A percentile compares a stretch with the other conserved stretches of the same genome.
These are phyloP conservation scores for Drosophila demipolita DNA, from an alignment of 2,888 invertebrate genomes.

Conservation along the genomic window DNA sequence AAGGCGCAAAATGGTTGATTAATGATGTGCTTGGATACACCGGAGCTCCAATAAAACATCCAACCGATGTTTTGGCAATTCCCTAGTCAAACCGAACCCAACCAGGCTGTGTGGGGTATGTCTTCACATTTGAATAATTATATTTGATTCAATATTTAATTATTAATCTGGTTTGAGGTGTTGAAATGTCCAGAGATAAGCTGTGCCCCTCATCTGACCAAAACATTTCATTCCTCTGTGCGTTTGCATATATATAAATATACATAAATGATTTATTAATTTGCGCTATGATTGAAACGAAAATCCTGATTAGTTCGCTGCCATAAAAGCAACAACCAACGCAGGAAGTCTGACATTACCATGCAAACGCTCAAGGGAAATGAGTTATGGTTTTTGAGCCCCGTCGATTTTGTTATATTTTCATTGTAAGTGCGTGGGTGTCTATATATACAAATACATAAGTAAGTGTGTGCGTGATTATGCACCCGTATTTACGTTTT, in stretches of 20 bases:
- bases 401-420: constrained; percentile 35
- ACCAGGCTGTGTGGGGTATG: constrained; percentile 24
- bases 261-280: constrained; percentile 78
- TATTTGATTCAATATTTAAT: constrained; percentile 81
- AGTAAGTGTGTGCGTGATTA: not conserved
- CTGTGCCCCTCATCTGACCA: constrained; percentile 11
- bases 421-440: constrained; percentile 6
- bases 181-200: constrained; percentile 67
- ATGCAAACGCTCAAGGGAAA: constrained; percentile 65
- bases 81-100: constrained; percentile 40
- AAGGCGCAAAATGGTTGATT: constrained; percentile 71
- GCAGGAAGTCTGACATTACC: constrained; percentile 27
- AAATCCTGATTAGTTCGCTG: constrained; percentile 75
- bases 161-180: constrained; percentile 78
- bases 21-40: constrained; percentile 66
- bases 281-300: constrained; percentile 72
- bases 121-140: constrained; percentile 78
- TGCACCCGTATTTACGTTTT: constrained; percentile 31
- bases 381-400: constrained; percentile 60
- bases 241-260: constrained; percentile 45
- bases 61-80: constrained; percentile 38
- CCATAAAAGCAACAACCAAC: constrained; percentile 58
- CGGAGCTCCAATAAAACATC: constrained; percentile 22
- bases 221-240: constrained; percentile 29
- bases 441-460: not conserved